A percentile compares a stretch with the other conserved stretches of the same genome.
phyloP scores from a whole-genome alignment of 2,113 vertebrate species.

The Pangasianodon gigas region DNA sequence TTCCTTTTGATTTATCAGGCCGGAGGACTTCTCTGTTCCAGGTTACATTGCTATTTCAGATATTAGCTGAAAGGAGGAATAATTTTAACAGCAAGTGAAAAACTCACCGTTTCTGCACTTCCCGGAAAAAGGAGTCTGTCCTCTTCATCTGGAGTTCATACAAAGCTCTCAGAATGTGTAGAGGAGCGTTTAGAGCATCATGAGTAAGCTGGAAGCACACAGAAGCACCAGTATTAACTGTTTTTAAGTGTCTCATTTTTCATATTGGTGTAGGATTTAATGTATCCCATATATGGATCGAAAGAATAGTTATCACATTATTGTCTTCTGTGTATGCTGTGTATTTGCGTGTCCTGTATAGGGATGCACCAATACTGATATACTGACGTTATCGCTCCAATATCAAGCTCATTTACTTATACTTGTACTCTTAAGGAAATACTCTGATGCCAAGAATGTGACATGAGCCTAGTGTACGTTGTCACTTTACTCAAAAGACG shows the following conservation, averaged over 20 bases:
- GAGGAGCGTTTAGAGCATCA: constrained; percentile 90
- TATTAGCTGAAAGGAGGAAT: not conserved
- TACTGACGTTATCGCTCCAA: no score
- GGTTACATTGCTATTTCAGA: not conserved
- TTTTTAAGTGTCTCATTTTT: not conserved
- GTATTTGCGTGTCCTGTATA: not conserved
- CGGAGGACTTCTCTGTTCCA: not conserved
- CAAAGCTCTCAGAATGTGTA: constrained; percentile 92
- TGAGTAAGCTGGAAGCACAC: constrained; percentile 83
- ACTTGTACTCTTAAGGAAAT: no score
- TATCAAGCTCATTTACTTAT: not conserved
- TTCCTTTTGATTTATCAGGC: not conserved
- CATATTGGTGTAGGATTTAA: not conserved
- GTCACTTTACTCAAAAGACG: no score
- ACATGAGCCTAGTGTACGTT: no score
- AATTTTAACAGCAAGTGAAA: not conserved
- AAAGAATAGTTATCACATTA: not conserved
- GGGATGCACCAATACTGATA: not conserved
- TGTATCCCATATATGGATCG: not conserved
- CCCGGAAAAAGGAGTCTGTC: constrained; percentile 91
- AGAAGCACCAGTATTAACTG: not conserved
- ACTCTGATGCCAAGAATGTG: no score
- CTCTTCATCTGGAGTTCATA: constrained; percentile 95
- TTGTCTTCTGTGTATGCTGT: not conserved
- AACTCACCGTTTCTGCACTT: constrained; percentile 90